Evolutionary conservation across 2,797 vertebrate species (phyloP).

Genomic region (Myoxocephalus aenaeus): DNA sequence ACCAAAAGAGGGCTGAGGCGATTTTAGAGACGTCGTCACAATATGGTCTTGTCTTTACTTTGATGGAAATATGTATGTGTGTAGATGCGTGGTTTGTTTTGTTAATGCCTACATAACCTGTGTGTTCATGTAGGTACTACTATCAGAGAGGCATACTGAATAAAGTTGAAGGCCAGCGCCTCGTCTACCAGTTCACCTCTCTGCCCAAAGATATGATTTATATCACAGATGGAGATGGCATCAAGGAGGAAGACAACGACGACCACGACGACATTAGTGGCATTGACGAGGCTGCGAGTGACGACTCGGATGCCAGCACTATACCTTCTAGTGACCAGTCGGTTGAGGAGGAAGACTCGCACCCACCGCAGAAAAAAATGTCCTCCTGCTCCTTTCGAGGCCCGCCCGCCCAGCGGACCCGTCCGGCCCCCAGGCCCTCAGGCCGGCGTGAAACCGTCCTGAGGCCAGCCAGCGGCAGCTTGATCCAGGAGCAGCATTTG

Average conservation of each 20-base stretch:
- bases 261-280: constrained; percentile 54
- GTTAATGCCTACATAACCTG: neutral
- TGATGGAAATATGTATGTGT: neutral
- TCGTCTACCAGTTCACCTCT: constrained; percentile 98
- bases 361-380: constrained; percentile 75
- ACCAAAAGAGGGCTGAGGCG: neutral
- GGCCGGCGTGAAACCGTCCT: constrained; percentile 63
- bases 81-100: neutral
- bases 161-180: constrained; percentile 97
- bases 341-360: constrained; percentile 65
- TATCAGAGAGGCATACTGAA: constrained; percentile 99
- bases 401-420: constrained; percentile 63
- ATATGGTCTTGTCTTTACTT: neutral
- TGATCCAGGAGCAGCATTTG: constrained; percentile 87
- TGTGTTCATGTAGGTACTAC: constrained; percentile 89
- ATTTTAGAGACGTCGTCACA: neutral
- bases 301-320: constrained; percentile 79
- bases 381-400: constrained; percentile 69
- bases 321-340: constrained; percentile 83
- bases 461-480: constrained; percentile 82
- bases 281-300: constrained; percentile 81
- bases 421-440: constrained; percentile 27
- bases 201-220: constrained; percentile 96
- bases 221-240: constrained; percentile 88
- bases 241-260: constrained; percentile 72